Evolutionary conservation across 2,113 vertebrate genomes (phyloP).

Genomic region (Oplegnathus fasciatus): DNA sequence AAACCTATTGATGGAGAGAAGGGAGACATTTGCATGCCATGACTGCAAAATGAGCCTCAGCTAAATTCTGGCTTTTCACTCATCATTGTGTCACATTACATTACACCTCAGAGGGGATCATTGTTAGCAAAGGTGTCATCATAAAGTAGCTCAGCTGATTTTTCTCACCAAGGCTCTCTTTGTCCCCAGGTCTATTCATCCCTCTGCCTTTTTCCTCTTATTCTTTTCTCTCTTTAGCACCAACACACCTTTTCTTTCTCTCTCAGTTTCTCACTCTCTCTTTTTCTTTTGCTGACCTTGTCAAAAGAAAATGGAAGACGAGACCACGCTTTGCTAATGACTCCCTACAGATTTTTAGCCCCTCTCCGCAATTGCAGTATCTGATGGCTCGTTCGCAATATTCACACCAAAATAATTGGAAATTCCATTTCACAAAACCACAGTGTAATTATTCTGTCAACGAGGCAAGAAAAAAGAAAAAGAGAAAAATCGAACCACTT

Average conservation of each 20-base stretch:
- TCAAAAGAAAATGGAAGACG: constrained; percentile 45
- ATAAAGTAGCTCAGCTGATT: constrained; percentile 12
- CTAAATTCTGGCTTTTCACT: constrained; percentile 1
- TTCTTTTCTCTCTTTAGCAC: constrained; percentile 81
- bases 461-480: constrained; percentile 2
- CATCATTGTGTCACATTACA: constrained; percentile 4
- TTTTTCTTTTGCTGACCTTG: constrained; percentile 39
- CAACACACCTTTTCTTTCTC: constrained; percentile 82
- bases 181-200: constrained; percentile 15
- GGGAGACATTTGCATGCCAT: constrained; percentile 15
- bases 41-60: constrained; percentile 27
- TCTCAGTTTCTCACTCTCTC: constrained; percentile 8
- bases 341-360: not conserved
- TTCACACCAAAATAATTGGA: constrained; percentile 44
- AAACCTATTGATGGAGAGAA: constrained; percentile 83
- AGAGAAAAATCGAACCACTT: constrained; percentile 34
- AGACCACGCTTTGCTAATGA: constrained; percentile 32
- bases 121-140: constrained; percentile 22
- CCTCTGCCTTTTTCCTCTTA: constrained; percentile 66
- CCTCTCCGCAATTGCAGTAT: not conserved
- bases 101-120: constrained; percentile 10
- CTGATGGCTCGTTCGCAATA: constrained; percentile 34
- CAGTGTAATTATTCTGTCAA: constrained; percentile 45
- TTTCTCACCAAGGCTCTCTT: not conserved
- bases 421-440: constrained; percentile 27